Evolutionary conservation across 2,113 vertebrate species (phyloP), one percentile per base, ranked within the genome.

Genomic region (Quiscalus mexicanus): DNA sequence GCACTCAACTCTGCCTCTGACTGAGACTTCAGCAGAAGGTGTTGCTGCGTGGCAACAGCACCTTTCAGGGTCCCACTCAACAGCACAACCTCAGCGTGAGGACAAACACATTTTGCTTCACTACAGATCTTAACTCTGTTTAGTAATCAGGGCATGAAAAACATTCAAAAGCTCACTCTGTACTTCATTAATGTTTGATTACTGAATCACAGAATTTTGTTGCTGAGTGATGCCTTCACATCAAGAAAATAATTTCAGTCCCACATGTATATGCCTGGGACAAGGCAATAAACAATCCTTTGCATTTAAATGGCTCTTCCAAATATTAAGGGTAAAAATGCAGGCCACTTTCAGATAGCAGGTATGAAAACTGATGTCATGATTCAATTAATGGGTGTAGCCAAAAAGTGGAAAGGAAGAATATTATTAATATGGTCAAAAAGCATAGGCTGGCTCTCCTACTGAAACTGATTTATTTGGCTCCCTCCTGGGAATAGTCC

Each of bases 181-280:
- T 69, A 82, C 50, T 87, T 83, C 62, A 91, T 95, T 73, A 95
- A 87, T 91, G 70, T 85, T 92, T 84, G 70, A 87, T 84, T 83
- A 85, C n/a, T 31, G n/a, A 82, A 90, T 84, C 93, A 96, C 50
- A 69, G 58, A 69, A 85, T 80, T 91, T 71, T 87, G 58, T 53
- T 83, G 82, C 58, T 44, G 92, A 93, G 44, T 84, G 53, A 77
- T 69, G 30, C 47, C 62, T 84, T 45, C 35, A 50, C 42, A 77
- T 69, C 16, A 62, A 62, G 67, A 64, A 84, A 92, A 80, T 84
- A 6, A 76, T 82, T 84, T 84, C 41, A 73, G 62, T 68, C n/a
- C 49, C 44, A 13, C 12, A 8, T 21, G 37, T 10, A 75, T 25
- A 69, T 14, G 33, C 55, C 69, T 62, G 49, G 27, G 60, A 91